Evolutionary conservation across 2,113 vertebrate genomes (phyloP).

Genomic region (Pseudorasbora parva): DNA sequence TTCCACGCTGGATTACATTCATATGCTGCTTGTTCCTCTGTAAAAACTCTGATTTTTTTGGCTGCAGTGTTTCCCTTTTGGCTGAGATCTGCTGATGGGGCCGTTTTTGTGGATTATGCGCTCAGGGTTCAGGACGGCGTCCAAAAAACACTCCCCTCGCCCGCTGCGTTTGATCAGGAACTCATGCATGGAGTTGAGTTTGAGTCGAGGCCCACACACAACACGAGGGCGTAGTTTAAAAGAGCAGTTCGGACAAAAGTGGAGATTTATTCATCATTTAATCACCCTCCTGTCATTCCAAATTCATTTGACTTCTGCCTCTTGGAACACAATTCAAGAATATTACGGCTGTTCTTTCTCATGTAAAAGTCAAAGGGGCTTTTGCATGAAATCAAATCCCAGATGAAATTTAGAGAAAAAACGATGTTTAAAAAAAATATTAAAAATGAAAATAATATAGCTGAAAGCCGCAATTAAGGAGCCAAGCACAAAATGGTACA

Average conservation of each 20-base stretch:
- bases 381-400: not conserved
- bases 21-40: not conserved
- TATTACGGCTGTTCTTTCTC: not conserved
- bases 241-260: not conserved
- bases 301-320: not conserved
- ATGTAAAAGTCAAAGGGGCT: not conserved
- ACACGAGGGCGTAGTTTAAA: not conserved
- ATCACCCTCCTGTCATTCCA: not conserved
- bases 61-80: constrained; percentile 16
- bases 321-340: not conserved
- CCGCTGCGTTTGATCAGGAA: constrained; percentile 51
- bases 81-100: constrained; percentile 48
- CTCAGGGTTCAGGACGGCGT: constrained; percentile 29
- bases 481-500: no score
- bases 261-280: not conserved
- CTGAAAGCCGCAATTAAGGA: no score
- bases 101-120: constrained; percentile 26
- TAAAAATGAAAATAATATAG: no score
- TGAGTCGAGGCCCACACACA: not conserved
- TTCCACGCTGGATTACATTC: constrained; percentile 9
- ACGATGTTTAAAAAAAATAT: no score
- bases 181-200: constrained; percentile 28
- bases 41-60: not conserved
- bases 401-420: not conserved
- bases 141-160: constrained; percentile 6